These are phyloP conservation scores for Paradoxurus hermaphroditus DNA, from an alignment of 2,113 vertebrate genomes.

Conservation along the genomic window DNA sequence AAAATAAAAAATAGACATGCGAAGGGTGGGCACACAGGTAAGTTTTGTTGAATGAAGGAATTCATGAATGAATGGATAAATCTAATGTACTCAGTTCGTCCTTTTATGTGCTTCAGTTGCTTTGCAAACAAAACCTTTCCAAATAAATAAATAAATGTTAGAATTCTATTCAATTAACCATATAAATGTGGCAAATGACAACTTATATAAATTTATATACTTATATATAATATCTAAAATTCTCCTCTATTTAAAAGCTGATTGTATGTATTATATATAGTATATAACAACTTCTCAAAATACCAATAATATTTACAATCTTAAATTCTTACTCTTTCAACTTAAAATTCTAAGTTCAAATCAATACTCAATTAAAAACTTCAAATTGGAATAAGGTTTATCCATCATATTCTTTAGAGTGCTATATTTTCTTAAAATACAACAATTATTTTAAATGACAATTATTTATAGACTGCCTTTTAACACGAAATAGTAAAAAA, in stretches of 20 bases:
- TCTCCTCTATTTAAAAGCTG: neutral
- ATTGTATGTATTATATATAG: too few species aligned
- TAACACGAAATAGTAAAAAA: neutral
- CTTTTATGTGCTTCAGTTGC: neutral
- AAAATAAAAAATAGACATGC: neutral
- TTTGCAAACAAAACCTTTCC: neutral
- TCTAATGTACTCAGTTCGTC: neutral
- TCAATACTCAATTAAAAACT: neutral
- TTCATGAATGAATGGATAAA: neutral
- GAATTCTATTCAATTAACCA: neutral
- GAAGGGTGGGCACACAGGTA: neutral
- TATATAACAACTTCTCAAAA: neutral
- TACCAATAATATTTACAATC: neutral
- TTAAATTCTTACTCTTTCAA: neutral
- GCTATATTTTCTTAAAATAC: neutral
- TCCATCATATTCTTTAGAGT: neutral
- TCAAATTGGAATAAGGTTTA: neutral
- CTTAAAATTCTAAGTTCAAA: constrained; percentile 24
- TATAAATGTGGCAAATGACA: neutral
- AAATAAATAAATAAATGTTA: constrained; percentile 10
- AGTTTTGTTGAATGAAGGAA: neutral
- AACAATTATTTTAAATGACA: neutral
- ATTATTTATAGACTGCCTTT: neutral
- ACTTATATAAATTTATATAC: too few species aligned
- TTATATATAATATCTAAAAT: neutral